These are phyloP conservation scores for Hyperoplus immaculatus DNA, from an alignment of 2,797 vertebrate genomes.

Conservation along the genomic window DNA sequence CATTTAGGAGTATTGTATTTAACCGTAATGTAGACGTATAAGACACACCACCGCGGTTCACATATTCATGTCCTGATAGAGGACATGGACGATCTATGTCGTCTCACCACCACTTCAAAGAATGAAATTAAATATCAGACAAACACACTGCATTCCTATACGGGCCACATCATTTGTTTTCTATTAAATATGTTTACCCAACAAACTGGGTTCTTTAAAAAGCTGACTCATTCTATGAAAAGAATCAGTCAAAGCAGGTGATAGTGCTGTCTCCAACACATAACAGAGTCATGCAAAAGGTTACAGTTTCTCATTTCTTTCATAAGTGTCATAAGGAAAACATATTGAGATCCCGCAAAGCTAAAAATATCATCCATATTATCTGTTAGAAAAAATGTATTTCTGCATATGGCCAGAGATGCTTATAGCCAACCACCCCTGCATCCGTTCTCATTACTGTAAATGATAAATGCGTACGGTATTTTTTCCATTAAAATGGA, in stretches of 20 bases:
- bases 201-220: slow-evolving; percentile 26
- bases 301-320: slow-evolving; percentile 59
- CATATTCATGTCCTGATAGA: too few species aligned
- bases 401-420: neutral
- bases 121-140: slow-evolving; percentile 6
- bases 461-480: neutral
- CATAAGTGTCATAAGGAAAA: slow-evolving; percentile 45
- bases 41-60: neutral
- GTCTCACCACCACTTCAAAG: neutral
- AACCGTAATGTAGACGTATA: neutral
- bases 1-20: neutral
- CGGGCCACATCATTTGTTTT: neutral
- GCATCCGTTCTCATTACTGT: neutral
- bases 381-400: slow-evolving; percentile 16
- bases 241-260: slow-evolving; percentile 40
- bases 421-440: neutral
- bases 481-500: neutral
- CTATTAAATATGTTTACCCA: slow-evolving; percentile 7
- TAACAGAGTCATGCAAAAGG: slow-evolving; percentile 52
- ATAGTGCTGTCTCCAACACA: slow-evolving; percentile 52
- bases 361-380: slow-evolving; percentile 14
- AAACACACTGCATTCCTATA: neutral
- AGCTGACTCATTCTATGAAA: slow-evolving; percentile 24
- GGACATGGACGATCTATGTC: too few species aligned
- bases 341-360: slow-evolving; percentile 28